Percentiles rank a stretch among this genome's conserved stretches.
Conservation (phyloP, 2,888 invertebrate species). For the Cataglyphis altisquamis region DNA sequence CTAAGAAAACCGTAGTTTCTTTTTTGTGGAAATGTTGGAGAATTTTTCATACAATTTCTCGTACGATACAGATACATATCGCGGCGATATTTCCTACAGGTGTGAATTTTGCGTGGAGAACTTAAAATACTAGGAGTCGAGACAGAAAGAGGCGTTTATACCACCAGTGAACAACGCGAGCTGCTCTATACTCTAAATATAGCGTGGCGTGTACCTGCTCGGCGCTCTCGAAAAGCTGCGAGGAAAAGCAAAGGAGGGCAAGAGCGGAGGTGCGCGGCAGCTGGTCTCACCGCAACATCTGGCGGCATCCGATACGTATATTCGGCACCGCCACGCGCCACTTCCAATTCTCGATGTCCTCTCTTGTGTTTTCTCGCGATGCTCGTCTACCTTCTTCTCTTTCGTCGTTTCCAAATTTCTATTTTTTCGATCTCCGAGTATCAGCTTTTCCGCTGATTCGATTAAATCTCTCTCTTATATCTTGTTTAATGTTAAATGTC, state of each 20-base stretch:
- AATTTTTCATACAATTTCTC: constrained; percentile 12
- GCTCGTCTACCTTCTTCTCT: neutral
- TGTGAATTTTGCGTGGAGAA: neutral
- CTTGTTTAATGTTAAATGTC: neutral
- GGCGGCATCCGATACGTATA: constrained; percentile 81
- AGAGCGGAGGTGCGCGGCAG: constrained; percentile 75
- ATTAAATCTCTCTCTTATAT: neutral
- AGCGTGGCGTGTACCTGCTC: constrained; percentile 66
- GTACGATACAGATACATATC: neutral
- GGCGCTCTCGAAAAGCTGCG: constrained; percentile 73
- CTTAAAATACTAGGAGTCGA: constrained; percentile 4
- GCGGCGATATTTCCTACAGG: neutral
- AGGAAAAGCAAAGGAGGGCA: constrained; percentile 77
- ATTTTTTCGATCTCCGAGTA: neutral
- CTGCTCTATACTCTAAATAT: constrained; percentile 39
- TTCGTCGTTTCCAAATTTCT: constrained; percentile 33
- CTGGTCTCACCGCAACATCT: constrained; percentile 81
- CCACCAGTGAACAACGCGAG: constrained; percentile 68
- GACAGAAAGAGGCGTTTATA: constrained; percentile 44
- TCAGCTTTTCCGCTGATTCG: neutral
- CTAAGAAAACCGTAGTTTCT: neutral
- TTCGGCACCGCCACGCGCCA: constrained; percentile 84
- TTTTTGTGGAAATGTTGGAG: neutral
- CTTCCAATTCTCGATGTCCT: constrained; percentile 77
- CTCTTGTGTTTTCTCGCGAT: constrained; percentile 55